Conservation (phyloP, 35 echinoderm and acorn worm species). For the Acanthaster planci region DNA sequence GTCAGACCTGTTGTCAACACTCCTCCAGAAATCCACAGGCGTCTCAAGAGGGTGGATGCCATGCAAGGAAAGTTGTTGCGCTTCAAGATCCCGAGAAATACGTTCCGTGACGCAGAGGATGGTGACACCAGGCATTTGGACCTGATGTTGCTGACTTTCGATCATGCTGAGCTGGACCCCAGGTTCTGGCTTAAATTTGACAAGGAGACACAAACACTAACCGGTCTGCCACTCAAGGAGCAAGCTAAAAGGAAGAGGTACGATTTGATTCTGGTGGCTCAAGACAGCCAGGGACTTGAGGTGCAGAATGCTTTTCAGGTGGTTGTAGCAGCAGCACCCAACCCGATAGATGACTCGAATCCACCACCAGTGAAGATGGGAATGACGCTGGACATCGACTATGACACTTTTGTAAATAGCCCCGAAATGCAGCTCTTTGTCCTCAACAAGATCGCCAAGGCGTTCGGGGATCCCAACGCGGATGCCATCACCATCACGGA, state of each 20-base stretch:
- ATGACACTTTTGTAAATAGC: conserved; percentile 86
- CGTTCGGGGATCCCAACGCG: conserved; percentile 85
- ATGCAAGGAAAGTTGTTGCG: conserved; percentile 33
- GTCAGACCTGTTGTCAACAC: conserved; percentile 37
- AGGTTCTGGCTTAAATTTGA: conserved; percentile 74
- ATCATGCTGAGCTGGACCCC: conserved; percentile 25
- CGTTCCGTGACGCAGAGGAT: conserved; percentile 76
- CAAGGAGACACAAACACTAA: conserved; percentile 57
- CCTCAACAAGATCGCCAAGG: conserved; percentile 75
- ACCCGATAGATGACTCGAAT: conserved; percentile 13
- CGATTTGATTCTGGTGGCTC: conserved; percentile 59
- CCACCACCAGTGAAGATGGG: conserved; percentile 83
- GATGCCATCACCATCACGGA: conserved; percentile 83
- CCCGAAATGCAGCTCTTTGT: conserved; percentile 67
- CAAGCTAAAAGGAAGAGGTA: conserved; percentile 26
- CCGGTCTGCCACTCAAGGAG: conserved; percentile 51
- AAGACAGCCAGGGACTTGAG: conserved; percentile 58
- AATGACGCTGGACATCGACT: conserved; percentile 78
- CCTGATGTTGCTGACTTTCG: conserved; percentile 13
- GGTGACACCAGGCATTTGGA: conserved; percentile 67
- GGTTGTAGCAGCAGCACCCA: conserved; percentile 47
- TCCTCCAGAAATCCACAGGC: conserved; percentile 32
- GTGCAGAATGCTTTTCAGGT: conserved; percentile 65
- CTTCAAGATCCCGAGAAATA: conserved; percentile 64
- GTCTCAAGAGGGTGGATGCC: conserved; percentile 48